These are phyloP conservation scores for Mallateleia sp. DNA, from an alignment of 2,888 invertebrate genomes.

Conservation along the genomic window DNA sequence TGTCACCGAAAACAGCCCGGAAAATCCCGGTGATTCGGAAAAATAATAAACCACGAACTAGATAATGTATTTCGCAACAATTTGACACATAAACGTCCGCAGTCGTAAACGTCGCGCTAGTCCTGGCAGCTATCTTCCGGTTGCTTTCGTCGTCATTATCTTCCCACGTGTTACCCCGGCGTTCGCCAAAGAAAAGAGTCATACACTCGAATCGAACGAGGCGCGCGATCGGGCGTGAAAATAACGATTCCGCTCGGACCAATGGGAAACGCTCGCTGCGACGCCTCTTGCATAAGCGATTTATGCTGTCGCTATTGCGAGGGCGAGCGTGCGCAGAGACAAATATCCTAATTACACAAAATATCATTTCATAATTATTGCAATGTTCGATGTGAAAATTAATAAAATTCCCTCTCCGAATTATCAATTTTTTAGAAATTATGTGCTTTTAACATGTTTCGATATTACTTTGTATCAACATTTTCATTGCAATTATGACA, in stretches of 20 bases:
- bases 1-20: conserved; percentile 2
- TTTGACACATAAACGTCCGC: conserved; percentile 65
- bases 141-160: conserved; percentile 65
- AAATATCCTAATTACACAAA: too few relatives aligned
- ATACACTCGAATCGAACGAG: conserved; percentile 62
- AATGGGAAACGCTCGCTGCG: conserved; percentile 44
- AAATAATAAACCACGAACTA: conserved; percentile 47
- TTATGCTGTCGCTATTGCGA: not conserved
- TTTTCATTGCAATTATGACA: too few relatives aligned
- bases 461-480: too few relatives aligned
- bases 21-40: conserved; percentile 20
- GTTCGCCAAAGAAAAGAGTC: conserved; percentile 58
- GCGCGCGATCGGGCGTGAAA: conserved; percentile 73
- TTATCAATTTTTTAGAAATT: too few relatives aligned
- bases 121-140: conserved; percentile 58
- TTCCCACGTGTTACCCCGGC: conserved; percentile 62
- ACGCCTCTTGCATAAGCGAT: conserved; percentile 65
- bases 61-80: conserved; percentile 53
- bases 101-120: conserved; percentile 53
- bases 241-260: conserved; percentile 63
- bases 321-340: too few relatives aligned
- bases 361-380: too few relatives aligned
- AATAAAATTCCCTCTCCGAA: too few relatives aligned
- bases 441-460: too few relatives aligned
- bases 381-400: too few relatives aligned